Evolutionary conservation across 2,113 vertebrate species (phyloP).

Genomic region (Tragelaphus buxtoni): DNA sequence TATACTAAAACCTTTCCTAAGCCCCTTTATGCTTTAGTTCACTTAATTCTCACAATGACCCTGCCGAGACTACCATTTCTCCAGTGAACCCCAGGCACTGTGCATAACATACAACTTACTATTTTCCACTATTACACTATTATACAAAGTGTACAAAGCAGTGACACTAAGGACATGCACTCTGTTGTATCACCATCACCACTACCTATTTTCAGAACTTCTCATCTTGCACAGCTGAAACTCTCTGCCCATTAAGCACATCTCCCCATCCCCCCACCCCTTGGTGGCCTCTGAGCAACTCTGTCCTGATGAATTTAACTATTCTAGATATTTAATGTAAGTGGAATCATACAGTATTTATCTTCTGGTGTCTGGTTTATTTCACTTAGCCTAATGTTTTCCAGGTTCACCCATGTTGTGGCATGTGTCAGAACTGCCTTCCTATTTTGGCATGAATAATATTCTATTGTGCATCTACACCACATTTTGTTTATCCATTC

Average conservation of each 20-base stretch:
- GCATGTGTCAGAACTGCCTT: not conserved
- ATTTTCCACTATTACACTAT: not conserved
- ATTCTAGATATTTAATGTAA: not conserved
- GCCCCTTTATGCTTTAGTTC: not conserved
- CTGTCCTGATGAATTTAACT: not conserved
- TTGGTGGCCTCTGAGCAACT: not conserved
- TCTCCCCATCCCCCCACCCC: not conserved
- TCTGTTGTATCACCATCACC: not conserved
- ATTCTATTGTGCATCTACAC: not conserved
- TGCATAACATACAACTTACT: not conserved
- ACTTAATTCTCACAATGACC: not conserved
- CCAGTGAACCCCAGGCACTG: not conserved
- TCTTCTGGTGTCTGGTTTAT: not conserved
- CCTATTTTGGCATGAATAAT: not conserved
- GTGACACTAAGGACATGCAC: not conserved
- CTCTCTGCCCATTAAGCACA: not conserved
- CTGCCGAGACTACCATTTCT: not conserved
- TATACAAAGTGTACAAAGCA: not conserved
- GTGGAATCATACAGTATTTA: not conserved
- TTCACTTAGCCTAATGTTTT: not conserved
- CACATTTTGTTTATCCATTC: not conserved
- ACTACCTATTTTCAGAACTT: not conserved
- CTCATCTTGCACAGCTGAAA: not conserved
- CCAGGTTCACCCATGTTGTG: not conserved
- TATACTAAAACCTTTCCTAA: not conserved